Conservation (phyloP, 1,140 invertebrate genomes). For the Hormaphis cornu region DNA sequence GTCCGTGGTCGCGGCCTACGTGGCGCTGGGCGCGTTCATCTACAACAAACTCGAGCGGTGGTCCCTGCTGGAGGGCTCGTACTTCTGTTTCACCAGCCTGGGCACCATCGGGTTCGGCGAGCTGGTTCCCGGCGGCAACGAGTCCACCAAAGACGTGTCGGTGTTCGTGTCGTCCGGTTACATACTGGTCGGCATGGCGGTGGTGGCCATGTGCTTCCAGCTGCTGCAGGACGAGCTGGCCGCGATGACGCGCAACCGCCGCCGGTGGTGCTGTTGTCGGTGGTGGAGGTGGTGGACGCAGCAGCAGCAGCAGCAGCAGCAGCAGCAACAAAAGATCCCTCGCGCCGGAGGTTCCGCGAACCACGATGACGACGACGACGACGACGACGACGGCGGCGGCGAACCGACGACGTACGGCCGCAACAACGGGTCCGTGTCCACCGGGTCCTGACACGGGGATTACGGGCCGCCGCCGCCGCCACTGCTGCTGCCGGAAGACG, state of each 20-base stretch:
- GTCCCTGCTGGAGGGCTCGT: slow-evolving; percentile 82
- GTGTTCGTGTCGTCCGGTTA: slow-evolving; percentile 74
- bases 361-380: slow-evolving; percentile 39
- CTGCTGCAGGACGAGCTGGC: slow-evolving; percentile 79
- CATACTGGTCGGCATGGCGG: slow-evolving; percentile 84
- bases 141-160: slow-evolving; percentile 55
- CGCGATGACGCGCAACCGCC: slow-evolving; percentile 1
- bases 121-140: slow-evolving; percentile 52
- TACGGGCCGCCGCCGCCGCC: not conserved
- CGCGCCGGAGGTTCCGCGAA: slow-evolving; percentile 39
- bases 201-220: slow-evolving; percentile 94
- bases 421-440: not conserved
- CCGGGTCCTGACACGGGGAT: slow-evolving; percentile 17
- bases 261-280: slow-evolving; percentile 7
- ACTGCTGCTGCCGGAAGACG: slow-evolving; percentile 17
- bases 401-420: not conserved
- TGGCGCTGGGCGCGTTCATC: slow-evolving; percentile 80
- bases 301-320: slow-evolving; percentile 26
- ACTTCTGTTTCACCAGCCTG: slow-evolving; percentile 89
- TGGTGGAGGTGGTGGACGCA: slow-evolving; percentile 2
- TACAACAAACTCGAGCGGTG: slow-evolving; percentile 85
- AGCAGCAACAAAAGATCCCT: slow-evolving; percentile 32
- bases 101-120: slow-evolving; percentile 85
- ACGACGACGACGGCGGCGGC: slow-evolving; percentile 38
- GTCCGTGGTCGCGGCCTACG: slow-evolving; percentile 73